These are phyloP conservation scores for Gymnothorax javanicus DNA, from an alignment of 2,797 vertebrate genomes.

Conservation along the genomic window DNA sequence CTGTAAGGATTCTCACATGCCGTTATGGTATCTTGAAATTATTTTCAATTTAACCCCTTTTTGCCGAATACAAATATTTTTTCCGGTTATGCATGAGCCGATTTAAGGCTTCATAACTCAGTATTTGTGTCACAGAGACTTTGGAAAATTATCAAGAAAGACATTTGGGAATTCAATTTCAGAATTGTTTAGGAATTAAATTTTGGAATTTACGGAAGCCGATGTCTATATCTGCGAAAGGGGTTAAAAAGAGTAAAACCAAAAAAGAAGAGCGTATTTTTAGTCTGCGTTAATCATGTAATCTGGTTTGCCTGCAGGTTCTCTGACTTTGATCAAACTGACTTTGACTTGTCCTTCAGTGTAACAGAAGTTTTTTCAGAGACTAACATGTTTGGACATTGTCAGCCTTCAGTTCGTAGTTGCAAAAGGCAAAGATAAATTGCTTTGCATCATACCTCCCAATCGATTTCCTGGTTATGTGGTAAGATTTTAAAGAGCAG, in stretches of 20 bases:
- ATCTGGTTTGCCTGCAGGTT: not conserved
- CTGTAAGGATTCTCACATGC: not conserved
- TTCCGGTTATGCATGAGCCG: too few species aligned
- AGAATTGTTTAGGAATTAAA: too few species aligned
- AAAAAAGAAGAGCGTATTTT: too few species aligned
- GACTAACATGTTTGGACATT: not conserved
- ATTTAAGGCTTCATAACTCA: too few species aligned
- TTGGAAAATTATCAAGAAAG: too few species aligned
- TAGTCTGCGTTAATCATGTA: not conserved
- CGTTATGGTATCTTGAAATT: not conserved
- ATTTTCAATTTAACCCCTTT: not conserved
- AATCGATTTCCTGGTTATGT: not conserved
- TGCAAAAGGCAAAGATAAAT: not conserved
- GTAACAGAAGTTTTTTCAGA: not conserved
- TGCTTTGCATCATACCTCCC: not conserved
- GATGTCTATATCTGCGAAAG: too few species aligned
- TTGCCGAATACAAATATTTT: too few species aligned
- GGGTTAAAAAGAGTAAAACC: not conserved
- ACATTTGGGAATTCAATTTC: too few species aligned
- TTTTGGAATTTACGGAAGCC: too few species aligned
- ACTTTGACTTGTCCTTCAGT: not conserved
- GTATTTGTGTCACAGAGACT: too few species aligned
- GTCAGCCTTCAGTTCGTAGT: not conserved
- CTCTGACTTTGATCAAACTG: not conserved
- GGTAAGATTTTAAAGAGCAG: not conserved